Conservation (phyloP, 2,888 invertebrate genomes). For the Epirrita christyi region DNA sequence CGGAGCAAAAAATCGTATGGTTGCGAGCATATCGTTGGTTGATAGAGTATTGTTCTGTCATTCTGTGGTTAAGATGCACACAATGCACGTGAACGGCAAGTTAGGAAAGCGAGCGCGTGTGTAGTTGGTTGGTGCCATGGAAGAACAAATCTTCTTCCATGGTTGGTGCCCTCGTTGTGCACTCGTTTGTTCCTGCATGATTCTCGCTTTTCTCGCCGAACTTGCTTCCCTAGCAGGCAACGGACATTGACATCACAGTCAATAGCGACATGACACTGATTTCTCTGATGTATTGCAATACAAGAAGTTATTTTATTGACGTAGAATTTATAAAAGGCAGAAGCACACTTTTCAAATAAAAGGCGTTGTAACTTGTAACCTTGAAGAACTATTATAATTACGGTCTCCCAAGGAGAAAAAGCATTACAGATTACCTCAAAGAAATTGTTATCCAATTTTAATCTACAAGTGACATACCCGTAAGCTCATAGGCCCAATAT, state of each 20-base stretch:
- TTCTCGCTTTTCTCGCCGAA: too few relatives aligned
- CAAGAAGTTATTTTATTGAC: not conserved
- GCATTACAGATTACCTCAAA: not conserved
- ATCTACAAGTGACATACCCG: not conserved
- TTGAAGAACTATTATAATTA: not conserved
- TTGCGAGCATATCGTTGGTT: too few relatives aligned
- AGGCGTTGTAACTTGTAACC: slow-evolving; percentile 16
- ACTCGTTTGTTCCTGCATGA: too few relatives aligned
- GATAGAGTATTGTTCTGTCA: too few relatives aligned
- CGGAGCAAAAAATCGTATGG: too few relatives aligned
- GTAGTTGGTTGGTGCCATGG: too few relatives aligned
- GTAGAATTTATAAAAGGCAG: slow-evolving; percentile 5
- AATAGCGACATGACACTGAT: not conserved
- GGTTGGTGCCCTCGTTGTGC: too few relatives aligned
- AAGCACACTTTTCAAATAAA: not conserved
- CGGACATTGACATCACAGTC: not conserved
- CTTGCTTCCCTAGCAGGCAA: too few relatives aligned
- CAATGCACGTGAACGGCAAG: too few relatives aligned
- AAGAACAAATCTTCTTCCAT: too few relatives aligned
- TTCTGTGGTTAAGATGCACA: too few relatives aligned
- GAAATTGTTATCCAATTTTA: not conserved
- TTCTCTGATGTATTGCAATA: not conserved
- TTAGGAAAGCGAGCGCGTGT: too few relatives aligned
- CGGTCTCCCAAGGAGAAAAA: not conserved
- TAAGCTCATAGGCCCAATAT: not conserved